phyloP scores from a whole-genome alignment of 2,888 invertebrate genomes.

The Blastobasis lacticolella region DNA sequence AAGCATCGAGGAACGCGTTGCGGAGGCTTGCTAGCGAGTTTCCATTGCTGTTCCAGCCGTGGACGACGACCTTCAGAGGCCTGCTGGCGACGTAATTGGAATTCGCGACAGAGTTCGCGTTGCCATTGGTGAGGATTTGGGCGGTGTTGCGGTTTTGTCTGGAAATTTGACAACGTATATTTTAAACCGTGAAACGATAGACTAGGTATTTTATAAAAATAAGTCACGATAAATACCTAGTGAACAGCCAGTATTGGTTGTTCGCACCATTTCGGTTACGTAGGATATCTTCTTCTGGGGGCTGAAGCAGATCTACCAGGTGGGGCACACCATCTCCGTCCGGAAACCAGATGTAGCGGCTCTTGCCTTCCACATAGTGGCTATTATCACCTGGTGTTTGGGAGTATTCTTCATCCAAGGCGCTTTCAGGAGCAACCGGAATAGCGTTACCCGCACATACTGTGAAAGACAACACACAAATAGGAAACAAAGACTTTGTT shows the following conservation, averaged over 20 bases:
- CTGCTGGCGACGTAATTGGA: slow-evolving; percentile 36
- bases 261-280: slow-evolving; percentile 38
- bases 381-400: slow-evolving; percentile 51
- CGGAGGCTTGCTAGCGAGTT: slow-evolving; percentile 34
- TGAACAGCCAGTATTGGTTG: slow-evolving; percentile 49
- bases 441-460: slow-evolving; percentile 37
- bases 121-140: slow-evolving; percentile 34
- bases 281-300: slow-evolving; percentile 23
- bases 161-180: slow-evolving; percentile 10
- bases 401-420: too few species aligned
- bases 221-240: slow-evolving; percentile 21
- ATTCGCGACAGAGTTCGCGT: slow-evolving; percentile 28
- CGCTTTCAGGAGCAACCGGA: slow-evolving; percentile 12
- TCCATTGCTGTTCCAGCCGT: slow-evolving; percentile 49
- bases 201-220: too few species aligned
- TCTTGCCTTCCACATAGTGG: slow-evolving; percentile 55
- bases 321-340: slow-evolving; percentile 43
- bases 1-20: slow-evolving; percentile 39
- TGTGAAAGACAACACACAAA: slow-evolving; percentile 17
- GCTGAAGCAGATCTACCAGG: slow-evolving; percentile 45
- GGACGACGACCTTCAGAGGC: slow-evolving; percentile 40
- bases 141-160: slow-evolving; percentile 31
- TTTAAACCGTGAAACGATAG: too few species aligned
- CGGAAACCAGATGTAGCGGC: slow-evolving; percentile 61
- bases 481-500: background rate